Percentiles rank a stretch among this genome's conserved stretches.
phyloP scores from a whole-genome alignment of 2,113 vertebrate species.

The Aleadryas rufinucha region DNA sequence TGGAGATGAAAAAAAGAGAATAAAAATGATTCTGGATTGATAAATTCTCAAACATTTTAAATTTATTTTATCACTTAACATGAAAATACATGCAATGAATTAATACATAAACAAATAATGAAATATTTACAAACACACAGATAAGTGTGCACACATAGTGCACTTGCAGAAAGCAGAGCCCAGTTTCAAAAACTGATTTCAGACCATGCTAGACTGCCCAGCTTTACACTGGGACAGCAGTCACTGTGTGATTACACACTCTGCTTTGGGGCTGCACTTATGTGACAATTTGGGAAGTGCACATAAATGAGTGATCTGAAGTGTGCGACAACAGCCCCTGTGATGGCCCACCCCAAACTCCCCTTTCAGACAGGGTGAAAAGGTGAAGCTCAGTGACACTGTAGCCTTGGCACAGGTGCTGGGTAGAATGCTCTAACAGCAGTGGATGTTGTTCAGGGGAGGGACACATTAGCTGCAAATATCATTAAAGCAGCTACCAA shows the following conservation, averaged over 20 bases:
- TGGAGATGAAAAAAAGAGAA: background rate
- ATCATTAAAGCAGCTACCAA: background rate
- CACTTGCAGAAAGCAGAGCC: background rate
- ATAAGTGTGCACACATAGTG: too few species aligned
- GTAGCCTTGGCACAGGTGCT: background rate
- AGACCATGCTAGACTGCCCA: rapidly evolving
- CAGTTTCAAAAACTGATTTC: background rate
- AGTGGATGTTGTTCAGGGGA: background rate
- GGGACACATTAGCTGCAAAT: background rate
- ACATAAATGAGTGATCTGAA: background rate
- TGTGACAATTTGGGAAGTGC: background rate
- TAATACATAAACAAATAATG: background rate
- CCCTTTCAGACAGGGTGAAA: background rate
- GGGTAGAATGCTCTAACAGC: rapidly evolving
- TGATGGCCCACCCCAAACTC: background rate
- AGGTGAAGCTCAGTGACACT: background rate
- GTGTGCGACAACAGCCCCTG: background rate
- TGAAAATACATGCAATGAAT: background rate
- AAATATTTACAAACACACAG: background rate
- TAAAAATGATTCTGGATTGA: background rate
- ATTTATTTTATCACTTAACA: background rate
- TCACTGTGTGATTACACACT: background rate
- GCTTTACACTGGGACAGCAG: background rate
- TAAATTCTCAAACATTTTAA: background rate
- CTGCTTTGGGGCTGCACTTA: background rate